Percentiles rank a stretch among this genome's conserved stretches.
These are phyloP conservation scores for Microcebus griseorufus DNA, from an alignment of 2,113 vertebrate species.

Conservation along the genomic window DNA sequence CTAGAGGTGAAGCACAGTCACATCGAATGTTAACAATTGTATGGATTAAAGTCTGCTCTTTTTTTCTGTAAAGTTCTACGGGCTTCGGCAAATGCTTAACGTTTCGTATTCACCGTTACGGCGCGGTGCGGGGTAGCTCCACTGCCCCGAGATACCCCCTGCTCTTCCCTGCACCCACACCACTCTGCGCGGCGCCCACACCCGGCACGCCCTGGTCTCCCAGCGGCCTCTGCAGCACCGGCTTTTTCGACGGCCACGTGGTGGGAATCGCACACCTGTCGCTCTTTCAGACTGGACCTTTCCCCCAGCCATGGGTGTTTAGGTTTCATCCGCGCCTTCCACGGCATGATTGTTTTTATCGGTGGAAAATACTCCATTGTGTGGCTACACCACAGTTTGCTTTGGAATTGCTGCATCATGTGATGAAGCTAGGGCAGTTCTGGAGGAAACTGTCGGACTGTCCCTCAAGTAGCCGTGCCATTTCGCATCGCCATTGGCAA, in stretches of 20 bases:
- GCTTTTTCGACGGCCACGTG: not conserved
- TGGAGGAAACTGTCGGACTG: no score
- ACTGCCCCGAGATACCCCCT: no score
- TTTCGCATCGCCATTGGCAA: no score
- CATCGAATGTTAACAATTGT: not conserved
- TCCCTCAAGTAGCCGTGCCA: no score
- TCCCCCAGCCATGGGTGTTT: not conserved
- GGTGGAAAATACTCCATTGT: not conserved
- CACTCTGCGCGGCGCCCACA: no score
- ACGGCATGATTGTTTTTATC: not conserved
- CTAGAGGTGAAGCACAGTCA: not conserved
- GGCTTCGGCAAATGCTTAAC: not conserved
- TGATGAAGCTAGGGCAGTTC: no score
- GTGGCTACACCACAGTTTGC: no score
- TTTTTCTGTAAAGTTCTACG: not conserved
- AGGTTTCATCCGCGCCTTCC: not conserved
- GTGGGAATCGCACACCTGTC: not conserved
- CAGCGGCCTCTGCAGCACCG: not conserved
- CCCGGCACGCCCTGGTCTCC: not conserved
- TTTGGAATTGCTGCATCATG: no score
- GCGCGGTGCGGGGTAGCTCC: accelerated
- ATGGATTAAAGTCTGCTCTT: not conserved
- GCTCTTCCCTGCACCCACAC: no score
- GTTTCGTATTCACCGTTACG: no score
- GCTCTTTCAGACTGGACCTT: not conserved